Base-by-base conservation (phyloP, 1,140 invertebrate species). In the Tenebrio molitor region DNA sequence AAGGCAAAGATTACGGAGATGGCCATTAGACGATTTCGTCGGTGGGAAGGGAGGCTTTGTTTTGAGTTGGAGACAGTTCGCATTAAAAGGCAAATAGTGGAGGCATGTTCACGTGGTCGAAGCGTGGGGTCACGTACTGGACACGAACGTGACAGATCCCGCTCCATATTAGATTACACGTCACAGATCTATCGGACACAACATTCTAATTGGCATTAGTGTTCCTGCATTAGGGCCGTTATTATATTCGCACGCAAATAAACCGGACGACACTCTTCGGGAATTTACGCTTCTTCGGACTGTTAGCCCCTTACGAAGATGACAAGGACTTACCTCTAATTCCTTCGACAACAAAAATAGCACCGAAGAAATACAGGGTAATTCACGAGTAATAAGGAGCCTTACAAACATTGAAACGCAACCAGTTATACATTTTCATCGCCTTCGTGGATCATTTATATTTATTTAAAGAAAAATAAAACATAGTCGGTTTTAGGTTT, bases 141-240 rank as follows among this genome's bases (percentile, higher is more conserved):
- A 76, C 79, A 62, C 68, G 69, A 79, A 80, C 79, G 79, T 80
- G 79, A 80, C 78, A 76, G 77, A 80, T 79, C 79, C 77, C 69
- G 76, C 71, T 78, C 76, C 74, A 80, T 80, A 80, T 80, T 80
- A 80, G 79, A 80, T 80, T 80, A 80, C 76, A 75, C 75, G 75
- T 77, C 75, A 76, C 73, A 76, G 77, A 78, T 78, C 66, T 69
- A 76, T 76, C 75, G 70, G 75, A 74, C 74, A 69, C 72, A 71
- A 76, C 75, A 74, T 29, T 66, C 75, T 78, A 78, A 78, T 78
- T 78, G 75, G 72, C 69, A 75, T 74, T 76, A 72, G 72, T 68
- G 62, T 74, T 76, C 76, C 76, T 75, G 75, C 73, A 74, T 77
- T 71, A 71, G 66, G 67, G 46, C 70, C 64, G 15, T 36, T 44